Percentiles rank a stretch among this genome's conserved stretches.
Evolutionary conservation across 2,797 vertebrate genomes (phyloP).

Genomic region (Parauchenoglanis ngamensis): DNA sequence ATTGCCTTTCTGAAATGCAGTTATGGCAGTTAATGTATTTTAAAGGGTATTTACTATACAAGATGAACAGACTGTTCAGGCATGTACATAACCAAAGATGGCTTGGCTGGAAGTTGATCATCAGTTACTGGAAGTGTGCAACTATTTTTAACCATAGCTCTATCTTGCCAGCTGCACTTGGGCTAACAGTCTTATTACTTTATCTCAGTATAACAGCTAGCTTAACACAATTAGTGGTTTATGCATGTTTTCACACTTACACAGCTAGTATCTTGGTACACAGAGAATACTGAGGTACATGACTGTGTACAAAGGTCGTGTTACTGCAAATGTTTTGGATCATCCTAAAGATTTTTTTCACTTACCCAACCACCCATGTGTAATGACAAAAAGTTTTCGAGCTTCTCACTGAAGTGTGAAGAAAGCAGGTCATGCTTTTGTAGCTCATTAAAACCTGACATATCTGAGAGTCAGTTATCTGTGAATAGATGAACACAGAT

Average conservation of each 20-base stretch:
- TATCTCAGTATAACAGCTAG: not conserved
- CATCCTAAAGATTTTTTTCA: not conserved
- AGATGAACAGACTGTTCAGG: not conserved
- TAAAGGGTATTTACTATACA: not conserved
- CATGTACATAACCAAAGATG: not conserved
- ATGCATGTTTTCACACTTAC: not conserved
- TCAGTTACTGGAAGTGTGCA: not conserved
- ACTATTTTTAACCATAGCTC: not conserved
- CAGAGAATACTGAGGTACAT: not conserved
- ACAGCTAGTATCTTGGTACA: not conserved
- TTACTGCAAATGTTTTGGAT: not conserved
- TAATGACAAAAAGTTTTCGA: not conserved
- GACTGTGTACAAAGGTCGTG: not conserved
- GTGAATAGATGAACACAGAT: constrained; percentile 11
- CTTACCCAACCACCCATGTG: not conserved
- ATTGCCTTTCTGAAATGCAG: not conserved
- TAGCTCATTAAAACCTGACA: constrained; percentile 33
- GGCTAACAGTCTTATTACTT: no score
- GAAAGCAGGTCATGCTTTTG: constrained; percentile 14
- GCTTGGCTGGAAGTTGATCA: not conserved
- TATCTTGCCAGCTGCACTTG: not conserved
- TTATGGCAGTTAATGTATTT: not conserved
- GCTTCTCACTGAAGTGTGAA: constrained; percentile 36
- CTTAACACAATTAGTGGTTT: not conserved
- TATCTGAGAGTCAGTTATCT: constrained; percentile 24